Percentiles rank a stretch among this genome's conserved stretches.
These are phyloP conservation scores for Apocheima hispidaria DNA, from an alignment of 2,888 invertebrate species.

Conservation along the genomic window DNA sequence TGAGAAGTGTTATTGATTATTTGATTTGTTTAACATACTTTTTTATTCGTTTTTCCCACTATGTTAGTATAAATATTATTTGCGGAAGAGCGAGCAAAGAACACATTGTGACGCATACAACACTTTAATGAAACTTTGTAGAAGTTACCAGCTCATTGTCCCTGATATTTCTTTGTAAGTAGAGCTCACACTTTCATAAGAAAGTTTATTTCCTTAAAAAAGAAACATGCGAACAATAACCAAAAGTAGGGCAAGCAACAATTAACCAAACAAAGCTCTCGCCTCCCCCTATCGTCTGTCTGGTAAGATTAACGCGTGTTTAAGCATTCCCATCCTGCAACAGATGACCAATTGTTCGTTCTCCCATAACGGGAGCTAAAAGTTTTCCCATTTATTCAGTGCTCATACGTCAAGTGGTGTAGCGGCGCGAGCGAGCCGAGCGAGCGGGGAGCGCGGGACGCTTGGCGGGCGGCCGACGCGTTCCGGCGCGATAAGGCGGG, in stretches of 20 bases:
- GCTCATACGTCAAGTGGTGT: slow-evolving; percentile 78
- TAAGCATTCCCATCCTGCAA: slow-evolving; percentile 69
- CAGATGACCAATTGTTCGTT: slow-evolving; percentile 85
- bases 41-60: too few relatives aligned
- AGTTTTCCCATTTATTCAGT: slow-evolving; percentile 85
- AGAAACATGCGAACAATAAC: slow-evolving; percentile 32
- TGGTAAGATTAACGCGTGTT: slow-evolving; percentile 73
- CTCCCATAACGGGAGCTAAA: slow-evolving; percentile 79
- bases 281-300: slow-evolving; percentile 57
- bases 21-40: too few relatives aligned
- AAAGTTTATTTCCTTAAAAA: slow-evolving; percentile 19
- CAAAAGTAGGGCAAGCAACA: slow-evolving; percentile 50
- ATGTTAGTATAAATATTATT: too few relatives aligned
- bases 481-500: slow-evolving; percentile 84
- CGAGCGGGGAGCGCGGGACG: slow-evolving; percentile 41
- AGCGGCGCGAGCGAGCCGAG: slow-evolving; percentile 46
- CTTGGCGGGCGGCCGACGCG: slow-evolving; percentile 66
- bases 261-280: slow-evolving; percentile 55
- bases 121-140: not conserved
- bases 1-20: too few relatives aligned
- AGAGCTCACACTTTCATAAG: slow-evolving; percentile 14
- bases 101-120: too few relatives aligned
- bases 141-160: slow-evolving; percentile 4
- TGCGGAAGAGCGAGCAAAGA: too few relatives aligned
- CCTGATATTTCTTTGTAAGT: slow-evolving; percentile 4